phyloP scores from a whole-genome alignment of 2,888 invertebrate genomes.

The Tricholauxania praeusta region DNA sequence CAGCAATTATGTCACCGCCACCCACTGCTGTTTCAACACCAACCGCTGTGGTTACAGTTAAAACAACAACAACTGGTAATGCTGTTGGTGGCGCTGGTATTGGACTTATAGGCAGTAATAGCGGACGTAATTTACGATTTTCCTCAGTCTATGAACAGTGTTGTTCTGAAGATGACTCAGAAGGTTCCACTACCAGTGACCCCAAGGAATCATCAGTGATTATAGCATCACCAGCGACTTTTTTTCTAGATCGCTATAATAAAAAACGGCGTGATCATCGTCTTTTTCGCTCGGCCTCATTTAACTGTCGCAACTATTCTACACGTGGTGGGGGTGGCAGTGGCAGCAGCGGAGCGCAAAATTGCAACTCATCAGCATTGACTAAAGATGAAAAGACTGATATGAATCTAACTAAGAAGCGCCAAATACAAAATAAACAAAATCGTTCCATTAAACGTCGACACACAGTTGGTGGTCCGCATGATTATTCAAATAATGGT shows the following conservation, averaged over 20 bases:
- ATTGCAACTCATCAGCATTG: slow-evolving; percentile 64
- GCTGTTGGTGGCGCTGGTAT: slow-evolving; percentile 17
- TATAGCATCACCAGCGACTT: slow-evolving; percentile 61
- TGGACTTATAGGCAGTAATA: slow-evolving; percentile 21
- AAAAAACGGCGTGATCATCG: slow-evolving; percentile 67
- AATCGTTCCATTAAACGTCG: slow-evolving; percentile 83
- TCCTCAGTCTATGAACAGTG: slow-evolving; percentile 60
- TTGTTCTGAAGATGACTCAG: slow-evolving; percentile 64
- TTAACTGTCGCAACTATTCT: slow-evolving; percentile 68
- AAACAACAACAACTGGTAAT: slow-evolving; percentile 39
- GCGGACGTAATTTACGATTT: slow-evolving; percentile 56
- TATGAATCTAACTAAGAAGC: slow-evolving; percentile 81
- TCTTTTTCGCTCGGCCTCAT: slow-evolving; percentile 67
- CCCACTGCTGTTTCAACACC: slow-evolving; percentile 59
- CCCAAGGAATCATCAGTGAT: slow-evolving; percentile 65
- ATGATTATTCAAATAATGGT: slow-evolving; percentile 73
- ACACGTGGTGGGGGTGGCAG: slow-evolving; percentile 64
- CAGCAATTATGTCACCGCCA: slow-evolving; percentile 46
- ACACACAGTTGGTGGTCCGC: slow-evolving; percentile 94
- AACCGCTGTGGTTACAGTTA: slow-evolving; percentile 48
- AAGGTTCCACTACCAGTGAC: slow-evolving; percentile 66
- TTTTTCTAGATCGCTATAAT: slow-evolving; percentile 67
- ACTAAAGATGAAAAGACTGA: slow-evolving; percentile 84
- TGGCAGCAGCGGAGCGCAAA: slow-evolving; percentile 52
- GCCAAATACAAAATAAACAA: slow-evolving; percentile 71